Percentiles rank a stretch among this genome's conserved stretches.
phyloP scores from a whole-genome alignment of 2,113 vertebrate species.

The Microcebus lehilahytsara region DNA sequence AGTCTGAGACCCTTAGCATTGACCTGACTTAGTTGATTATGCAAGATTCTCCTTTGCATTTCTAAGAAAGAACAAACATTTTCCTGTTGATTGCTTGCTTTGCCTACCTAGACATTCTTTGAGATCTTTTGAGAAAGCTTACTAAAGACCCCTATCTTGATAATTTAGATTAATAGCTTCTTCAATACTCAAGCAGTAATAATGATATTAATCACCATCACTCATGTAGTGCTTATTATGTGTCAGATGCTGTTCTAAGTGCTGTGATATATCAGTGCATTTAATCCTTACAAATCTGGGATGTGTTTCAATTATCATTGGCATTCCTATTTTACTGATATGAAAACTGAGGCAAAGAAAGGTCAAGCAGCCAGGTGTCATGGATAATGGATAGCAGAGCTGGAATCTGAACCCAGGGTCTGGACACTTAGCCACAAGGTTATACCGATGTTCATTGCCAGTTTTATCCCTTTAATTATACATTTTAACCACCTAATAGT shows the following conservation, averaged over 20 bases:
- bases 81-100: conserved; percentile 4
- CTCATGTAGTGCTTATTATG: background rate
- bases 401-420: background rate
- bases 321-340: background rate
- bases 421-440: background rate
- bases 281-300: background rate
- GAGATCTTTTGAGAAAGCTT: conserved; percentile 35
- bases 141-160: conserved; percentile 4
- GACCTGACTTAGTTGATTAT: background rate
- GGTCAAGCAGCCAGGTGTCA: background rate
- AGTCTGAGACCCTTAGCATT: background rate
- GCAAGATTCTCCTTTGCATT: background rate
- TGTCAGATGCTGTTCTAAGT: conserved; percentile 34
- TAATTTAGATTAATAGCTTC: conserved; percentile 52
- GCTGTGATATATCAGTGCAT: background rate
- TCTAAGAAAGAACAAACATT: background rate
- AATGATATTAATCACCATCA: conserved; percentile 46
- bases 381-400: background rate
- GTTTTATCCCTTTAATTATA: background rate
- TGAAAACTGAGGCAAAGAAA: background rate
- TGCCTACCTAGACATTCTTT: background rate
- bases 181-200: conserved; percentile 27
- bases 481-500: background rate
- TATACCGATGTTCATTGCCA: background rate
- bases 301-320: background rate